phyloP scores from a whole-genome alignment of 2,888 invertebrate species.

The Acleris literana region DNA sequence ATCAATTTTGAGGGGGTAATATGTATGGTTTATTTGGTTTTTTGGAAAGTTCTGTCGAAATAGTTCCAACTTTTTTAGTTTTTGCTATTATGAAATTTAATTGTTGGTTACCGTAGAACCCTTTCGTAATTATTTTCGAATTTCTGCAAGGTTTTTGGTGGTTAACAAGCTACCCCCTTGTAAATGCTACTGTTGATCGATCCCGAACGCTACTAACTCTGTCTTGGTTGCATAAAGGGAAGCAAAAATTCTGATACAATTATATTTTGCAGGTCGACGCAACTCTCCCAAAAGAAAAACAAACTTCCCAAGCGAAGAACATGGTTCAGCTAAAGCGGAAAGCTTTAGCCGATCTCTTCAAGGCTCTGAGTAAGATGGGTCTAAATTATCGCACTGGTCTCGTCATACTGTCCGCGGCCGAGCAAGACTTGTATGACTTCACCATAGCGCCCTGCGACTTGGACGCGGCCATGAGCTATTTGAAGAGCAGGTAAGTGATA shows the following conservation, averaged over 20 bases:
- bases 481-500: conserved; percentile 76
- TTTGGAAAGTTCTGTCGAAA: too few species aligned
- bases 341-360: conserved; percentile 93
- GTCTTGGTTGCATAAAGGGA: too few species aligned
- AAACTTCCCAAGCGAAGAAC: conserved; percentile 90
- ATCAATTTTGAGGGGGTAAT: too few species aligned
- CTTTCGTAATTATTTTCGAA: too few species aligned
- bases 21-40: too few species aligned
- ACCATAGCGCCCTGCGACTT: conserved; percentile 88
- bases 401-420: conserved; percentile 79
- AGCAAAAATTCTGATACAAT: neutral
- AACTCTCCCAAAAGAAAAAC: conserved; percentile 86
- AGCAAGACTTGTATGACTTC: conserved; percentile 84
- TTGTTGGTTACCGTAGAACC: too few species aligned
- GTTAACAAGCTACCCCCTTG: too few species aligned
- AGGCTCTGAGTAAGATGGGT: conserved; percentile 88
- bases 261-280: conserved; percentile 76
- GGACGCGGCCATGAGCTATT: conserved; percentile 80
- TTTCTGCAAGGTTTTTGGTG: too few species aligned
- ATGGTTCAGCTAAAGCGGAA: conserved; percentile 93
- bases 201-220: too few species aligned
- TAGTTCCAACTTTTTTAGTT: too few species aligned
- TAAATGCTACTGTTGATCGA: too few species aligned
- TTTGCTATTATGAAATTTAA: too few species aligned
- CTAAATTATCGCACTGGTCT: conserved; percentile 92